A percentile compares a stretch with the other conserved stretches of the same genome.
These are phyloP conservation scores for Melanotaenia maccullochi DNA, from an alignment of 2,797 vertebrate species.

Conservation along the genomic window DNA sequence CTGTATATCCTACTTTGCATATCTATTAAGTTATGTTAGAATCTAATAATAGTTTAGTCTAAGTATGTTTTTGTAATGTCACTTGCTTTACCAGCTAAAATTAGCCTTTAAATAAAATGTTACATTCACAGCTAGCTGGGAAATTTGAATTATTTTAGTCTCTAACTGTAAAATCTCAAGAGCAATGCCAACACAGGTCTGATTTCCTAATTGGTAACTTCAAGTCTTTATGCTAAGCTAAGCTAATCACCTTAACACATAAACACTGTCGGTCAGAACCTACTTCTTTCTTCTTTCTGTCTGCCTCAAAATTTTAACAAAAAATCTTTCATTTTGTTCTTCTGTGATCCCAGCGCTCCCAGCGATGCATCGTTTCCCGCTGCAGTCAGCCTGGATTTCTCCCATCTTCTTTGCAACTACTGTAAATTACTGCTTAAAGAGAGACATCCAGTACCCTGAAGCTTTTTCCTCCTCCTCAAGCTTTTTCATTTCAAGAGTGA, in stretches of 20 bases:
- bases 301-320: no score
- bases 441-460: slow-evolving; percentile 27
- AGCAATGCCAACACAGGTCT: no score
- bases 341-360: not conserved
- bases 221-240: slow-evolving; percentile 3
- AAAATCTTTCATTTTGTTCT: slow-evolving; percentile 9
- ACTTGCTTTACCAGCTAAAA: not conserved
- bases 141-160: not conserved
- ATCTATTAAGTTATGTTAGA: not conserved
- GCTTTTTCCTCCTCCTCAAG: slow-evolving; percentile 16
- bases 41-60: not conserved
- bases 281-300: not conserved
- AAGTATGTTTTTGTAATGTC: not conserved
- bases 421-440: slow-evolving; percentile 23
- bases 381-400: slow-evolving; percentile 29
- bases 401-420: slow-evolving; percentile 10
- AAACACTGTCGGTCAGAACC: not conserved
- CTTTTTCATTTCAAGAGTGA: slow-evolving; percentile 37
- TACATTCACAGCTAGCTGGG: not conserved
- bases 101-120: not conserved
- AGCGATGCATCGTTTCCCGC: slow-evolving; percentile 9
- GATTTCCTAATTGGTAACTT: not conserved
- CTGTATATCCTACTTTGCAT: not conserved
- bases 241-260: not conserved
- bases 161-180: not conserved